These are phyloP conservation scores for Acomys russatus DNA, from an alignment of 2,797 vertebrate genomes.

Conservation along the genomic window DNA sequence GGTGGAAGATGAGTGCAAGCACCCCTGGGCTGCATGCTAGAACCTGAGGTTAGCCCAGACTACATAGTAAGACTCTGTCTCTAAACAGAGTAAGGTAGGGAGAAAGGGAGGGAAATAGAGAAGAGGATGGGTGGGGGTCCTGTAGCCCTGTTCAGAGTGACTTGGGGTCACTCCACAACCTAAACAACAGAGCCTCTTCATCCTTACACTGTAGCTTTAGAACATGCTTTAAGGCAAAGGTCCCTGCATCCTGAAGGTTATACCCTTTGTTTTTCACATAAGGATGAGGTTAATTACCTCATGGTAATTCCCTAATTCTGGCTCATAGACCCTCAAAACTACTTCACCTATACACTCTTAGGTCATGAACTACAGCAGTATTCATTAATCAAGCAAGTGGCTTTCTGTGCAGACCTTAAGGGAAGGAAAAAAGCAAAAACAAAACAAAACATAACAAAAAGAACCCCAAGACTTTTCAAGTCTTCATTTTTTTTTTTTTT, in stretches of 20 bases:
- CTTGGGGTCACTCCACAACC: background rate
- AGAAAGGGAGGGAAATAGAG: background rate
- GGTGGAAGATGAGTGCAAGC: background rate
- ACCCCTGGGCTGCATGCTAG: background rate
- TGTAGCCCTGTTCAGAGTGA: background rate
- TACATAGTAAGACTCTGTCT: background rate
- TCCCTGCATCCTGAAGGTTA: background rate
- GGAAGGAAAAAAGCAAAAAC: background rate
- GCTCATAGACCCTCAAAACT: background rate
- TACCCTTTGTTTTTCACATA: conserved; percentile 16
- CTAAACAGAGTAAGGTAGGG: background rate
- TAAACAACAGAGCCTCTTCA: background rate
- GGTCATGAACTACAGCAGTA: background rate
- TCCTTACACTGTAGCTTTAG: background rate
- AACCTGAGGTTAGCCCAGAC: background rate
- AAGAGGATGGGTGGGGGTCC: background rate
- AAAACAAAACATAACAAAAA: background rate
- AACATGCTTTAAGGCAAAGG: background rate
- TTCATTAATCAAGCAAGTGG: background rate
- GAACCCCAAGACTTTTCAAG: background rate
- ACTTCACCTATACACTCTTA: background rate
- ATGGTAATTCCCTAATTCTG: background rate
- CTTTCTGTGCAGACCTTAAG: background rate
- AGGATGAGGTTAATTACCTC: background rate
- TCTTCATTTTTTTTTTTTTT: background rate